Conservation (phyloP, 92 coral and sea anemone species). For the Virgularia gustaviana region DNA sequence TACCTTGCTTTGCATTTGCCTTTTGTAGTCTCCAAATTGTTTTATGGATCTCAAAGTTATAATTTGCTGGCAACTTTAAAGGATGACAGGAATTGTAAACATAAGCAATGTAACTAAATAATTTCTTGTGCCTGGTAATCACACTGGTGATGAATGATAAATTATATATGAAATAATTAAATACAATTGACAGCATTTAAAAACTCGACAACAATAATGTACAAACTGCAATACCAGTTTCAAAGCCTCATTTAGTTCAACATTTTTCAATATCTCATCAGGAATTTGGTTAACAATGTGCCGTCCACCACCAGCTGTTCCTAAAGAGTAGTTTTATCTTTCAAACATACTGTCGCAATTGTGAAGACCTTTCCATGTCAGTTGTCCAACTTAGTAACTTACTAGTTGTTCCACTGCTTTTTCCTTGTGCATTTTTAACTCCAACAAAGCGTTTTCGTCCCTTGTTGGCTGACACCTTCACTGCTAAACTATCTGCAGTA, state of each 20-base stretch:
- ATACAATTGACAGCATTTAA: too few relatives aligned
- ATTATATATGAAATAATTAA: too few relatives aligned
- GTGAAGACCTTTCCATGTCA: too few relatives aligned
- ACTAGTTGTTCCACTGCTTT: background rate
- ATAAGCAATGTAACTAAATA: too few relatives aligned
- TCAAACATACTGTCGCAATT: too few relatives aligned
- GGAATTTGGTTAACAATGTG: constrained; percentile 75
- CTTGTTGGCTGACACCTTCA: constrained; percentile 67
- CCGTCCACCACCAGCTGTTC: background rate
- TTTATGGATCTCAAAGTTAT: constrained; percentile 90
- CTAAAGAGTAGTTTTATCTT: background rate
- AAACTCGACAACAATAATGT: background rate
- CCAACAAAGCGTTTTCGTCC: constrained; percentile 79
- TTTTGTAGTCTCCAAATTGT: constrained; percentile 91
- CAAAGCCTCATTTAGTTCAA: constrained; percentile 68
- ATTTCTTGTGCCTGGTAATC: too few relatives aligned
- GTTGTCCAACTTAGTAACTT: too few relatives aligned
- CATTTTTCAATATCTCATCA: constrained; percentile 67
- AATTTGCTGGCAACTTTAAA: constrained; percentile 77
- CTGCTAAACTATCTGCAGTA: constrained; percentile 12
- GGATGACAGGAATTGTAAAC: background rate
- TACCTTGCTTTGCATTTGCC: constrained; percentile 75
- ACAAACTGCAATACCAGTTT: constrained; percentile 57
- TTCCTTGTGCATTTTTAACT: constrained; percentile 52
- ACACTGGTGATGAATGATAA: too few relatives aligned